phyloP scores from a whole-genome alignment of 1,140 invertebrate genomes.

The Micrasema longulum region DNA sequence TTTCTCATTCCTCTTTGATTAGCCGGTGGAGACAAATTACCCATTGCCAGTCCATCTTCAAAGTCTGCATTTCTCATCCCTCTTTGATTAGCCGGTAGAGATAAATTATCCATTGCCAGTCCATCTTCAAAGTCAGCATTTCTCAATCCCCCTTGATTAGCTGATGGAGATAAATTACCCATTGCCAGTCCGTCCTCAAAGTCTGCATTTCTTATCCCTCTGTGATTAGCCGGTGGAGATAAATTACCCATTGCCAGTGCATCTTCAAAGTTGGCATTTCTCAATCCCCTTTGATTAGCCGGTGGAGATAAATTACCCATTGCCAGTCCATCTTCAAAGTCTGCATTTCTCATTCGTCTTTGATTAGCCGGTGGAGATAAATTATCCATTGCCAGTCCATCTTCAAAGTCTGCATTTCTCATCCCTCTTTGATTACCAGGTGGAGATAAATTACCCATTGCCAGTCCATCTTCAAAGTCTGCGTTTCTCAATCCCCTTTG shows the following conservation, averaged over 20 bases:
- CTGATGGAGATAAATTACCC: neutral
- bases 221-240: conserved; percentile 10
- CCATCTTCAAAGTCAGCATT: too few relatives aligned
- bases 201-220: neutral
- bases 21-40: neutral
- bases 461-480: neutral
- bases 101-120: too few relatives aligned
- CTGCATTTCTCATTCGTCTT: neutral
- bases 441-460: conserved; percentile 1
- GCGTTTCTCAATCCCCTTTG: conserved; percentile 7
- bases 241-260: neutral
- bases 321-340: neutral
- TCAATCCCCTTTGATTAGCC: conserved; percentile 3
- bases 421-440: conserved; percentile 1
- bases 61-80: neutral
- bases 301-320: neutral
- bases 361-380: conserved; percentile 3
- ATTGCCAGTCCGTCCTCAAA: too few relatives aligned
- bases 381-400: conserved; percentile 2
- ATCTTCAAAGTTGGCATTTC: neutral
- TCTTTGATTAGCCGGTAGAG: neutral
- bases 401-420: neutral
- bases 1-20: neutral
- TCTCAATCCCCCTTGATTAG: neutral
- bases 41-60: too few relatives aligned